Evolutionary conservation across 2,888 invertebrate species (phyloP).

Genomic region (Dicyrtomina minuta): DNA sequence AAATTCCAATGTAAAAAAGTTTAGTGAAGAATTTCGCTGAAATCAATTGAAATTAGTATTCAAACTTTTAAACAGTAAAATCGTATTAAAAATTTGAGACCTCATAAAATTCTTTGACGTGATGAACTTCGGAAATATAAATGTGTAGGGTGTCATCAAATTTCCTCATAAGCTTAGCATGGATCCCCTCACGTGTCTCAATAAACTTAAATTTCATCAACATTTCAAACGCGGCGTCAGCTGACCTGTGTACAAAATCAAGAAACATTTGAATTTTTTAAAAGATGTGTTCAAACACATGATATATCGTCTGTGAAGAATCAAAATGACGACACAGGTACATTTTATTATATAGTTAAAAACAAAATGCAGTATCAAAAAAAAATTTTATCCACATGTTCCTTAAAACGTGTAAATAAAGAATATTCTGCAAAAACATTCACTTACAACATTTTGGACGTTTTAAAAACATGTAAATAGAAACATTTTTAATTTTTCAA

Average conservation of each 20-base stretch:
- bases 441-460: too few relatives aligned
- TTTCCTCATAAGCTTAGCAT: conserved; percentile 72
- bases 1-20: not conserved
- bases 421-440: too few relatives aligned
- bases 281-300: not conserved
- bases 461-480: too few relatives aligned
- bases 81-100: conserved; percentile 57
- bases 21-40: too few relatives aligned
- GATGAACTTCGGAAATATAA: conserved; percentile 78
- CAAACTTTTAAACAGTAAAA: not conserved
- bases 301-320: too few relatives aligned
- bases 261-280: not conserved
- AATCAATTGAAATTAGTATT: too few relatives aligned
- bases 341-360: too few relatives aligned
- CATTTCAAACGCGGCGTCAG: conserved; percentile 78
- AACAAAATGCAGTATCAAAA: too few relatives aligned
- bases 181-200: conserved; percentile 72
- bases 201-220: conserved; percentile 77
- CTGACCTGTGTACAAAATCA: too few relatives aligned
- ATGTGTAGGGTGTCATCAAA: conserved; percentile 82
- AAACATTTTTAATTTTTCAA: too few relatives aligned
- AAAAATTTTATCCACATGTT: too few relatives aligned
- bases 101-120: conserved; percentile 70
- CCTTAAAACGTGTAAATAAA: too few relatives aligned
- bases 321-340: not conserved